Conservation (phyloP, 2,113 vertebrate genomes). For the Corynorhinus townsendii region DNA sequence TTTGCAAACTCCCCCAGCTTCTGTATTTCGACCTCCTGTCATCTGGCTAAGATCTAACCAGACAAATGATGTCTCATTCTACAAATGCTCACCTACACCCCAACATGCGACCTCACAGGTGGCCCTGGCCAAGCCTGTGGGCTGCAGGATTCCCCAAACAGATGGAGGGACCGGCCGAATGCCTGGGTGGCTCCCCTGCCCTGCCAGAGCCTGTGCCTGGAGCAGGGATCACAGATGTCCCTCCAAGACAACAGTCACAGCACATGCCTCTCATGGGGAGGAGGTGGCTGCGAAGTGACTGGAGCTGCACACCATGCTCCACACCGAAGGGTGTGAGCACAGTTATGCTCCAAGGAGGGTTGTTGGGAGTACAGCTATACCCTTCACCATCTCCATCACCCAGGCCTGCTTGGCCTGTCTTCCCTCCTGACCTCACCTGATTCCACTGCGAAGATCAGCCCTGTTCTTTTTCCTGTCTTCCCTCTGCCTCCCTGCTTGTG, state of each 20-base stretch:
- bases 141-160: constrained; percentile 35
- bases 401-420: constrained; percentile 59
- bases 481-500: neutral
- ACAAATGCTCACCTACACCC: neutral
- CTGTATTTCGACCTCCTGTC: constrained; percentile 34
- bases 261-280: neutral
- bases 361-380: neutral
- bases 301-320: neutral
- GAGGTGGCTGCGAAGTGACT: neutral
- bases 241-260: neutral
- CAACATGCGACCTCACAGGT: constrained; percentile 46
- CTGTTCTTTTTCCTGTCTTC: neutral
- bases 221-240: constrained; percentile 52
- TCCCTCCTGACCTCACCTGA: constrained; percentile 60
- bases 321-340: constrained; percentile 41
- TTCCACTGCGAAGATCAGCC: neutral
- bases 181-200: constrained; percentile 13
- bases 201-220: constrained; percentile 55
- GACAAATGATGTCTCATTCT: constrained; percentile 21
- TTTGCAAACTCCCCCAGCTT: neutral
- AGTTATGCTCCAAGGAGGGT: constrained; percentile 58
- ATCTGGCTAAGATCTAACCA: neutral
- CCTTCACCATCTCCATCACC: constrained; percentile 52
- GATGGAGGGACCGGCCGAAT: neutral
- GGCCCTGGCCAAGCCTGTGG: constrained; percentile 19